Evolutionary conservation across 2,113 vertebrate genomes (phyloP).

Genomic region (Orthonyx spaldingii): DNA sequence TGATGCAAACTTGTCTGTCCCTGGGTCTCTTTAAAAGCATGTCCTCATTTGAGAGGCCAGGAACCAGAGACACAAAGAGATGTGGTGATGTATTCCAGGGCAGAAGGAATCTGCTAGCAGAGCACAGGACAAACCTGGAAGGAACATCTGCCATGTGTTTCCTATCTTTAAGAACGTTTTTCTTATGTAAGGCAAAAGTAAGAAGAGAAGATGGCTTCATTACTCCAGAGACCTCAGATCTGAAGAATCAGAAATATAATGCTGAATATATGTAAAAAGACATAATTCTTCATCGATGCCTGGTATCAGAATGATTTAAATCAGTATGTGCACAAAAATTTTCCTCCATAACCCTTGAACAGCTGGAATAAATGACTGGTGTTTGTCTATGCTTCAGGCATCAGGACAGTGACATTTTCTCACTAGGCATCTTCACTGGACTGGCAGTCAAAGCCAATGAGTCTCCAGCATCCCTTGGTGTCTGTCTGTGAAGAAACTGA

Average conservation of each 20-base stretch:
- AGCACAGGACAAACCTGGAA: not conserved
- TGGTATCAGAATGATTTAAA: not conserved
- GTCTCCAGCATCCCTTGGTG: not conserved
- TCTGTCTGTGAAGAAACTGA: not conserved
- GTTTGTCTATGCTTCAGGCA: not conserved
- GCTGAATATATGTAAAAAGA: not conserved
- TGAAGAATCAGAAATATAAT: not conserved
- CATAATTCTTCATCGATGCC: not conserved
- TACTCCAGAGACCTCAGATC: not conserved
- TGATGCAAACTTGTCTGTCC: not conserved
- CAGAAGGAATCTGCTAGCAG: not conserved
- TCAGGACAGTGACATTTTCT: not conserved
- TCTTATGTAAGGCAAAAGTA: not conserved
- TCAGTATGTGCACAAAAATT: not conserved
- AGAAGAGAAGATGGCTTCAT: not conserved
- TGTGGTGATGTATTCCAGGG: not conserved
- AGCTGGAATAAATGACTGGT: not conserved
- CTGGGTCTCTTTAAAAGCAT: not conserved
- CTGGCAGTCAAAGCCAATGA: not conserved
- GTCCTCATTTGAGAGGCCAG: not conserved
- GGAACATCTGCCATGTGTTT: not conserved
- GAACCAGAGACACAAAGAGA: not conserved
- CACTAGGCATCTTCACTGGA: not conserved
- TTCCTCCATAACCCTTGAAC: not conserved
- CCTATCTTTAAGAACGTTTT: not conserved